These are phyloP conservation scores for Acanthisitta chloris DNA, from an alignment of 2,113 vertebrate genomes.

Conservation along the genomic window DNA sequence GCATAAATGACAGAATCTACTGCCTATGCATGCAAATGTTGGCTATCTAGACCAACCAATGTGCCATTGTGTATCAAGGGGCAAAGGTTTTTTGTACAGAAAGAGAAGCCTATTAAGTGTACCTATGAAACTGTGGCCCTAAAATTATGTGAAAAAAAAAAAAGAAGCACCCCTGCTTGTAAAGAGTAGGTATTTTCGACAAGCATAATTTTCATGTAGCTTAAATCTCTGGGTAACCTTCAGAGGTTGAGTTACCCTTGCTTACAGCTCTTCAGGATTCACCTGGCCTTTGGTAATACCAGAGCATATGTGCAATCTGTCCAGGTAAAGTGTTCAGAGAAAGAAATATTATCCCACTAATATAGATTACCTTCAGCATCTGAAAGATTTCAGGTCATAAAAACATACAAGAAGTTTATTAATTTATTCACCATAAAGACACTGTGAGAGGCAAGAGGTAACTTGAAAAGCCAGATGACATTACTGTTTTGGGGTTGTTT, in stretches of 20 bases:
- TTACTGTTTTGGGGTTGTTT: background rate
- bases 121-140: background rate
- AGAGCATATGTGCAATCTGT: background rate
- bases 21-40: conserved; percentile 22
- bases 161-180: background rate
- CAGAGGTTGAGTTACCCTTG: background rate
- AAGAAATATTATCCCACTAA: background rate
- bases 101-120: background rate
- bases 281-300: background rate
- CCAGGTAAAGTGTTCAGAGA: background rate
- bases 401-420: background rate
- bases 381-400: background rate
- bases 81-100: background rate
- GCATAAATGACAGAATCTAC: conserved; percentile 54
- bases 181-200: background rate
- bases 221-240: conserved; percentile 36
- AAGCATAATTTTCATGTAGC: background rate
- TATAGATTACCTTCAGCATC: background rate
- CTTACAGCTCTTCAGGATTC: background rate
- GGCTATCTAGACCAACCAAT: background rate
- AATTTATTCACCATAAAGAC: background rate
- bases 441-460: background rate
- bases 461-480: background rate
- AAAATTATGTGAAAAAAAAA: background rate
- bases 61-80: background rate